These are phyloP conservation scores for Labia minor DNA, from an alignment of 2,888 invertebrate species.

Conservation along the genomic window DNA sequence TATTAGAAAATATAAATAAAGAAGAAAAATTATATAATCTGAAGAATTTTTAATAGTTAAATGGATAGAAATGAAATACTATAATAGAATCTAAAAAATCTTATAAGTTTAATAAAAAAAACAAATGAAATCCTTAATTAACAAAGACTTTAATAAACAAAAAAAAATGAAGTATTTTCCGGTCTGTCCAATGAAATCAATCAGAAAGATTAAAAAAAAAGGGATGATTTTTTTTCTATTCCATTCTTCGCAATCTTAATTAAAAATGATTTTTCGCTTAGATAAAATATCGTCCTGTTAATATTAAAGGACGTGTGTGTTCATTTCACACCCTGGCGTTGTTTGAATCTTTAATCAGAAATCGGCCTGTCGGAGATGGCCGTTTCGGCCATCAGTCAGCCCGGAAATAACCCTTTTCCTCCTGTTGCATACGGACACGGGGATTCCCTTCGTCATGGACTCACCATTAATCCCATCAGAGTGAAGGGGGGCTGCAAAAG, in stretches of 20 bases:
- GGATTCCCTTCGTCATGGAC: not conserved
- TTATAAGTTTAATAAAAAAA: no score
- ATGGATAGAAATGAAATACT: no score
- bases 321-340: not conserved
- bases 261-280: conserved; percentile 3
- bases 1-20: no score
- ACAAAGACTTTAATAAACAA: no score
- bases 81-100: no score
- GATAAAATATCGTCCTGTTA: not conserved
- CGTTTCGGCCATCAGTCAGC: not conserved
- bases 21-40: no score
- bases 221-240: not conserved
- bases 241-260: not conserved
- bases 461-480: not conserved
- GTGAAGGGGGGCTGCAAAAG: not conserved
- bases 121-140: no score
- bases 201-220: not conserved
- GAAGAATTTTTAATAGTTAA: no score
- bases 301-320: not conserved
- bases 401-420: conserved; percentile 13
- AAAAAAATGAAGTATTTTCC: no score
- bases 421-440: not conserved
- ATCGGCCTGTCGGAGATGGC: conserved; percentile 13
- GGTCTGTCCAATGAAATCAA: not conserved
- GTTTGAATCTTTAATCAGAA: conserved; percentile 13